Evolutionary conservation across 92 coral and sea anemone genomes (phyloP).

Genomic region (Porites divaricata): DNA sequence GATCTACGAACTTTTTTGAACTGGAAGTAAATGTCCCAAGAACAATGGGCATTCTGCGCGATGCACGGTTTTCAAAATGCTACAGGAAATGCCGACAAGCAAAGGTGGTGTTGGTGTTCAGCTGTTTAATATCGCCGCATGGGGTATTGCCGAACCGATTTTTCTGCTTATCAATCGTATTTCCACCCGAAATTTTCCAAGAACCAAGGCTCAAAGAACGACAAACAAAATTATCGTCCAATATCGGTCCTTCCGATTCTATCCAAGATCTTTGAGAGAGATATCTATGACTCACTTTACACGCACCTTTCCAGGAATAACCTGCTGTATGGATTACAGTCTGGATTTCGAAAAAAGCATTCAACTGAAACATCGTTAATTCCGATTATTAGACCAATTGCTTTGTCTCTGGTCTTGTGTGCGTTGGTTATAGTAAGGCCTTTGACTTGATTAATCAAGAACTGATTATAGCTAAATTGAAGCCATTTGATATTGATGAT

Average conservation of each 20-base stretch:
- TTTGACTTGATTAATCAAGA: too few species aligned
- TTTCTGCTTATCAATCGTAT: background rate
- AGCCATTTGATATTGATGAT: constrained; percentile 22
- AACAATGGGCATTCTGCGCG: too few species aligned
- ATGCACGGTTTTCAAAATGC: constrained; percentile 5
- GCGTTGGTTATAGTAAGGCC: background rate
- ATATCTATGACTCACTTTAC: constrained; percentile 16
- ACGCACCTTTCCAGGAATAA: constrained; percentile 5
- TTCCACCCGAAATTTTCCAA: background rate
- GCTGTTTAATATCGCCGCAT: too few species aligned
- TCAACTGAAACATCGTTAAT: background rate
- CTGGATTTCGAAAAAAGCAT: constrained; percentile 25
- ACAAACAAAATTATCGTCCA: background rate
- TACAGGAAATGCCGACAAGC: constrained; percentile 36
- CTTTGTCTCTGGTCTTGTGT: too few species aligned
- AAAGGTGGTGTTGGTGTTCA: background rate
- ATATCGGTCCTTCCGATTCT: background rate
- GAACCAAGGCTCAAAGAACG: background rate
- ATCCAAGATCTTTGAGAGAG: too few species aligned
- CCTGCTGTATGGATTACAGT: constrained; percentile 39
- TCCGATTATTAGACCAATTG: too few species aligned
- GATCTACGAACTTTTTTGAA: too few species aligned
- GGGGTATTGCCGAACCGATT: background rate
- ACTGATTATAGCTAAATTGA: background rate
- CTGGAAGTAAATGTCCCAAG: too few species aligned